Base-by-base conservation (phyloP, 2,888 invertebrate species). In the Luffia ferchaultella region DNA sequence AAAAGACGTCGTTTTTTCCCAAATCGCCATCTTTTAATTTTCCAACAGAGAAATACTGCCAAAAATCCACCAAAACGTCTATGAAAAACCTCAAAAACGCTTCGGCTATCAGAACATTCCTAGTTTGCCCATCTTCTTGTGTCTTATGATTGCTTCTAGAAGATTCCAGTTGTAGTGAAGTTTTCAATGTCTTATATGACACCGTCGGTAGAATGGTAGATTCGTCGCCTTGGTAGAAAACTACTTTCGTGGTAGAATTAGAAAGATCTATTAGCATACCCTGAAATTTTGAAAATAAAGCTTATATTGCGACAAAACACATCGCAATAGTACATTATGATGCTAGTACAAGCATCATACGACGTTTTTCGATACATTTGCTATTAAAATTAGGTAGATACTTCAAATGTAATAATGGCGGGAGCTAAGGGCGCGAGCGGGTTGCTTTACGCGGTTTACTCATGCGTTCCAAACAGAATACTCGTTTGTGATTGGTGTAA, bases 71-170 rank as follows among this genome's bases (percentile, higher is more conserved):
- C 54, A 93, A 70, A 5, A 90, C 86, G 60, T 92, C 90, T 1
- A 93, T 89, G 65, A 94, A 95, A 62, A 93, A 89, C 30, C 52
- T 20, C 19, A 92, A 70, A 61, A 95, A 93, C 0, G 93, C 91
- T 65, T 95, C 93, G 1, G 91, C 89, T 16, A 93, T 88, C 70
- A 93, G 85, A 20, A 92, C 88, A 57, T 91, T 91, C n/a, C 89
- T 77, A 0, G 88, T 86, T 50, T 70, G 73, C 0, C 50, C 55
- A 17, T 52, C 49, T 53, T 77, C 73, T 55, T 85, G 86, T 53
- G 85, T 84, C 1, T 67, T 68, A 0, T 58, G 59, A 1, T 61
- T 65, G 51, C 73, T 72, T 55, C 68, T 76, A 2, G 59, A 57
- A 0, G 73, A 67, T 47, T 82, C 83, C 76, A 84, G 76, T 42